phyloP scores from a whole-genome alignment of 2,888 invertebrate genomes.

The Scotopteryx bipunctaria region DNA sequence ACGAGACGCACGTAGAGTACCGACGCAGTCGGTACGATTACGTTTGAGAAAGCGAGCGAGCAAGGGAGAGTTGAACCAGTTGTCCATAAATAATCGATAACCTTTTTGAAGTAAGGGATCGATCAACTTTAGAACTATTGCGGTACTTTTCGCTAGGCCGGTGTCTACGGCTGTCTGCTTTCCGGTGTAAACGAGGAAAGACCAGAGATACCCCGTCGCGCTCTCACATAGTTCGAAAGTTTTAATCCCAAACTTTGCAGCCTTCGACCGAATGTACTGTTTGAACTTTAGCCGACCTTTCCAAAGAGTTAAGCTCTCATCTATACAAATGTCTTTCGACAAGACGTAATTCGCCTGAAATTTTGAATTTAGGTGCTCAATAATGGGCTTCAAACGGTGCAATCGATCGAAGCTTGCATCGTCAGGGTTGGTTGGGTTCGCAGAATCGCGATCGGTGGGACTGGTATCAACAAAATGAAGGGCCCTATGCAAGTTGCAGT shows the following conservation, averaged over 20 bases:
- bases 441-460: too few species aligned
- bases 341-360: constrained; percentile 24
- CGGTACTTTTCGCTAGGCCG: constrained; percentile 16
- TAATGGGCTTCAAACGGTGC: constrained; percentile 18
- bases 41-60: constrained; percentile 25
- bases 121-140: constrained; percentile 5
- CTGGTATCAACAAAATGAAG: too few species aligned
- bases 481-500: too few species aligned
- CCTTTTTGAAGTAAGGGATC: constrained; percentile 18
- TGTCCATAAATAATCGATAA: constrained; percentile 19
- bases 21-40: constrained; percentile 32
- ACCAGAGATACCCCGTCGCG: constrained; percentile 32
- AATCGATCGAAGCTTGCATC: too few species aligned
- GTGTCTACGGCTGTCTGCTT: constrained; percentile 2
- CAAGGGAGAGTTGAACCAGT: constrained; percentile 23
- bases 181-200: constrained; percentile 30
- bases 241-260: constrained; percentile 30
- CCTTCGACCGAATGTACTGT: constrained; percentile 30
- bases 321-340: constrained; percentile 22
- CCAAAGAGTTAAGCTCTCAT: constrained; percentile 35
- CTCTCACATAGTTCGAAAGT: constrained; percentile 31
- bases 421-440: too few species aligned
- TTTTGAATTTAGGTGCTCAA: constrained; percentile 19
- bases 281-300: constrained; percentile 27
- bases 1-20: constrained; percentile 16